These are phyloP conservation scores for Leptocoma aspasia DNA, from an alignment of 2,113 vertebrate species.

Conservation along the genomic window DNA sequence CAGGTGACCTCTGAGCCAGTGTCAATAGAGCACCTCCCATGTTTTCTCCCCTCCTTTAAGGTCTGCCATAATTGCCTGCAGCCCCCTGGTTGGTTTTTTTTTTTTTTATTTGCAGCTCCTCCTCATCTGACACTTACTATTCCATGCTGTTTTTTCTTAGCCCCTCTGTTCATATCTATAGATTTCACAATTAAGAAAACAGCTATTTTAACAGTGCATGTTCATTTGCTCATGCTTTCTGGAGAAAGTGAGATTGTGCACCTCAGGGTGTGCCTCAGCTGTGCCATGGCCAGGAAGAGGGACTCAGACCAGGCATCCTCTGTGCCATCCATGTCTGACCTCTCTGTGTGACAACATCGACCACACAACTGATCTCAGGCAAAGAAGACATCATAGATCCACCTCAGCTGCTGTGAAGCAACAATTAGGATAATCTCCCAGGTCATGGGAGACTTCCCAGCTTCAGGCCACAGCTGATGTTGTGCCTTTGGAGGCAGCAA, in stretches of 20 bases:
- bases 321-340: not conserved
- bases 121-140: not conserved
- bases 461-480: not conserved
- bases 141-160: not conserved
- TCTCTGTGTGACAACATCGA: not conserved
- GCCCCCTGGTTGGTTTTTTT: not conserved
- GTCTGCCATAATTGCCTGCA: not conserved
- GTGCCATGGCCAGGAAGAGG: not conserved
- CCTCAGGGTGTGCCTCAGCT: not conserved
- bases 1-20: not conserved
- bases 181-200: not conserved
- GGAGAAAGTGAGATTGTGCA: not conserved
- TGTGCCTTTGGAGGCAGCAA: not conserved
- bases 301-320: not conserved
- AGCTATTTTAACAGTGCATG: not conserved
- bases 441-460: not conserved
- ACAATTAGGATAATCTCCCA: not conserved
- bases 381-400: not conserved
- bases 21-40: not conserved
- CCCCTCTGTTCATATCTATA: not conserved
- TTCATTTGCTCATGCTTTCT: not conserved
- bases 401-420: not conserved
- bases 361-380: not conserved
- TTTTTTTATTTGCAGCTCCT: not conserved
- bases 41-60: not conserved